Percentiles rank a stretch among this genome's conserved stretches.
These are phyloP conservation scores for Sipha maydis DNA, from an alignment of 2,888 invertebrate species.

Conservation along the genomic window DNA sequence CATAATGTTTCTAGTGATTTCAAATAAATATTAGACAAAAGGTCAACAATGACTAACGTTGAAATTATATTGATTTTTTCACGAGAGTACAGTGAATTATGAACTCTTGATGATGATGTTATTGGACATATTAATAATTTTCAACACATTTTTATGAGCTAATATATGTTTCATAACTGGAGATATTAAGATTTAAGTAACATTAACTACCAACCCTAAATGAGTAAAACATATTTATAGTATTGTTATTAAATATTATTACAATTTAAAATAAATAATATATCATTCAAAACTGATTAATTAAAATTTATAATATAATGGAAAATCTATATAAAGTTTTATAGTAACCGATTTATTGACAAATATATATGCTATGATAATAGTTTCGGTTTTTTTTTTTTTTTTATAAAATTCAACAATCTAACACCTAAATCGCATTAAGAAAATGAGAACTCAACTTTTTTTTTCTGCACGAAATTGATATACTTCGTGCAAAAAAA, in stretches of 20 bases:
- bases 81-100: slow-evolving; percentile 7
- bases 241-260: background rate
- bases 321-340: background rate
- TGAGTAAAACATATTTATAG: background rate
- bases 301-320: background rate
- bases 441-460: slow-evolving; percentile 31
- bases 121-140: slow-evolving; percentile 18
- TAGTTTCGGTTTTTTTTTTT: background rate
- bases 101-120: slow-evolving; percentile 5
- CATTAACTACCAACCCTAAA: background rate
- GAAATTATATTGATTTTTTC: slow-evolving; percentile 41
- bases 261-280: background rate
- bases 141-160: slow-evolving; percentile 20
- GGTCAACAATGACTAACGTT: background rate
- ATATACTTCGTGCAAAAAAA: slow-evolving; percentile 38
- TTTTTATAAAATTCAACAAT: background rate
- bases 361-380: background rate
- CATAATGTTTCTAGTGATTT: background rate
- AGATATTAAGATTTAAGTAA: background rate
- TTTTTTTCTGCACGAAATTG: too few relatives aligned
- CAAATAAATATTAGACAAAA: background rate
- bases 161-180: background rate
- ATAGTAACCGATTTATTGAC: background rate
- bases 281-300: background rate
- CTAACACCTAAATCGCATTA: slow-evolving; percentile 31